Evolutionary conservation across 2,113 vertebrate genomes (phyloP), one percentile per base, ranked within the genome.

Genomic region (Cavia porcellus): DNA sequence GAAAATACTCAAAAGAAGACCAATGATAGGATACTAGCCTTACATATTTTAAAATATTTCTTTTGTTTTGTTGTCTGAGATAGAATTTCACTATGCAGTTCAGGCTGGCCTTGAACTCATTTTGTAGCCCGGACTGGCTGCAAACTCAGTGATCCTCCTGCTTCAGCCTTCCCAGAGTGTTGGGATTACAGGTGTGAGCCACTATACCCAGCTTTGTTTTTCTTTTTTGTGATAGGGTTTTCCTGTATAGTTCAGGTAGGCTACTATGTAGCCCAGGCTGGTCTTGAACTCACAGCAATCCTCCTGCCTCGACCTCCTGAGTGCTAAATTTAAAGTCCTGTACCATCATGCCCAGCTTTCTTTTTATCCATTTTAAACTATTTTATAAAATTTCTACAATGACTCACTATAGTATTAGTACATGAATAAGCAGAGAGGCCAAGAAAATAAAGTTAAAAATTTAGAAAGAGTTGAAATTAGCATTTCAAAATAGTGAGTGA

Each of bases 401-500:
- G 61, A 79, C 42, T 57, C 22, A 85, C 13, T 68, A 1, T 96
- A 30, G n/a, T 90, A 22, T 75, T 86, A 3, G 14, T 95, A 80
- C 45, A 9, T 68, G 68, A 94, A 32, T 92, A 79, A 86, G 22
- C 42, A 92, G 7, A 92, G 7, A 93, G 25, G 47, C 20, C 50
- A 96, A 61, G 64, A 30, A 80, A 92, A 91, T 45, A 96, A 85
- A 93, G 62, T 61, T 55, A 35, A 80, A 96, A 88, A 88, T 75
- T 50, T 84, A 91, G 77, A 93, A 96, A 90, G 68, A 85, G 24
- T 84, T 75, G 25, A 95, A 91, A 30, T 91, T 80, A 83, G 66
- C 45, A 74, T 94, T 94, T 94, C 66, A 68, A 92, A 96, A 68
- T 90, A 80, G 55, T 84, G 32, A 35, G 89, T 79, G 32, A 79